A percentile compares a stretch with the other conserved stretches of the same genome.
These are phyloP conservation scores for Drosophila rellima DNA, from an alignment of 2,888 invertebrate genomes.

Conservation along the genomic window DNA sequence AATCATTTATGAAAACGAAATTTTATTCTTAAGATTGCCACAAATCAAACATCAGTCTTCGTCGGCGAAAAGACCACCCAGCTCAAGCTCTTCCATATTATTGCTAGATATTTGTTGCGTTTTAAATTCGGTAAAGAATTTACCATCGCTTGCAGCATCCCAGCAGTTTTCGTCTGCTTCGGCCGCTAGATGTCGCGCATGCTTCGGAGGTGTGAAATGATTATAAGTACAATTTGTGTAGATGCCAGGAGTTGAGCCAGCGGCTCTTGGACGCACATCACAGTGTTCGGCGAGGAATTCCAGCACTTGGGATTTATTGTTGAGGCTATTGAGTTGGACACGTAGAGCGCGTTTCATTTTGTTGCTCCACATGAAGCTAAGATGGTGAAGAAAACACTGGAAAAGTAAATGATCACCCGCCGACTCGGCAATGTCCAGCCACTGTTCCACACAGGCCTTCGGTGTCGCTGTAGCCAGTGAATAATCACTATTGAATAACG, in stretches of 20 bases:
- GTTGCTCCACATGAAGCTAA: conserved; percentile 97
- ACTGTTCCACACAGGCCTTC: conserved; percentile 91
- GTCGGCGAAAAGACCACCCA: conserved; percentile 70
- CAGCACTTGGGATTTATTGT: conserved; percentile 89
- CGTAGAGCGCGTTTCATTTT: conserved; percentile 90
- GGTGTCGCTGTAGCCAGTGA: conserved; percentile 87
- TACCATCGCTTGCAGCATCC: conserved; percentile 68
- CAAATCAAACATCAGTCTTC: conserved; percentile 45
- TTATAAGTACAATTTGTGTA: conserved; percentile 71
- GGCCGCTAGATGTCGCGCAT: conserved; percentile 43
- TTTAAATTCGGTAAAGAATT: conserved; percentile 78
- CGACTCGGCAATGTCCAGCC: conserved; percentile 90
- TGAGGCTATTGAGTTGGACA: conserved; percentile 92
- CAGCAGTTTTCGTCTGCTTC: conserved; percentile 45
- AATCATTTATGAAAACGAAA: not conserved
- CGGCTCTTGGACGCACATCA: conserved; percentile 81
- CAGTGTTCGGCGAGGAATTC: conserved; percentile 89
- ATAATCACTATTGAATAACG: conserved; percentile 89
- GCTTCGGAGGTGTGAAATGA: conserved; percentile 60
- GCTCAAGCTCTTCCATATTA: conserved; percentile 58
- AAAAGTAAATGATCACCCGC: conserved; percentile 90
- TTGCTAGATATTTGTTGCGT: conserved; percentile 46
- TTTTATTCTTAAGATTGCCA: conserved; percentile 9
- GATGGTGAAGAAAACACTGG: conserved; percentile 97
- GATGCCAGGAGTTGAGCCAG: not conserved